Evolutionary conservation across 2,888 invertebrate genomes (phyloP), one percentile per base, ranked within the genome.

Genomic region (Sphinx pinastri): DNA sequence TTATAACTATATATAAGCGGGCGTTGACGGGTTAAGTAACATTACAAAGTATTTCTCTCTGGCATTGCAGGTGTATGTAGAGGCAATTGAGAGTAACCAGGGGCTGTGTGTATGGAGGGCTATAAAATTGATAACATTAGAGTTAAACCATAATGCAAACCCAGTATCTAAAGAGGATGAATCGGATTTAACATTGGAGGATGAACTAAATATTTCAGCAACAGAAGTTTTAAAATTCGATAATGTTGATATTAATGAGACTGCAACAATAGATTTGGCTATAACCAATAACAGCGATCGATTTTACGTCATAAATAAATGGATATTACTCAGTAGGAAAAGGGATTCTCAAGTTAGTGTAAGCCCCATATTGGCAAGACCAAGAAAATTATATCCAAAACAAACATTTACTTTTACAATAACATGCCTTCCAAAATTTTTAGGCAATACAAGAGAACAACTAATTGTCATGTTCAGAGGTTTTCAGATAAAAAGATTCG

Each of bases 51-150:
- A n/a, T 16, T 25, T 19, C 47, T 19, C 58, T 2, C 58, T 31
- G 31, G 19, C 77, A n/a, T 84, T 85, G 68, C 82, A 94, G 94
- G 91, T 96, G 4, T 83, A 94, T 70, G 94, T 95, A 7, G 96
- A 97, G 83, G 94, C 95, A 1, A 96, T 97, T 77, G 97, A 97
- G 88, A 97, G 97, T 84, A 95, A 95, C 76, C 96, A 96, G 90
- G 94, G 93, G 16, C 77, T 81, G 13, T 94, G 88, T 71, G 86
- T 87, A 66, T 95, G 96, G 96, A 92, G 97, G 76, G 96, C 96
- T 0, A 81, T 96, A 68, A 90, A 88, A 82, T 74, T 93, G 72
- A 73, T 85, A 67, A 73, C 82, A 59, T 76, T 78, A 25, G 79
- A 92, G 89, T 68, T 82, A 1, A 73, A 71, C 94, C 16, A 80